phyloP scores from a whole-genome alignment of 2,888 invertebrate genomes.

The Fragum fragum region DNA sequence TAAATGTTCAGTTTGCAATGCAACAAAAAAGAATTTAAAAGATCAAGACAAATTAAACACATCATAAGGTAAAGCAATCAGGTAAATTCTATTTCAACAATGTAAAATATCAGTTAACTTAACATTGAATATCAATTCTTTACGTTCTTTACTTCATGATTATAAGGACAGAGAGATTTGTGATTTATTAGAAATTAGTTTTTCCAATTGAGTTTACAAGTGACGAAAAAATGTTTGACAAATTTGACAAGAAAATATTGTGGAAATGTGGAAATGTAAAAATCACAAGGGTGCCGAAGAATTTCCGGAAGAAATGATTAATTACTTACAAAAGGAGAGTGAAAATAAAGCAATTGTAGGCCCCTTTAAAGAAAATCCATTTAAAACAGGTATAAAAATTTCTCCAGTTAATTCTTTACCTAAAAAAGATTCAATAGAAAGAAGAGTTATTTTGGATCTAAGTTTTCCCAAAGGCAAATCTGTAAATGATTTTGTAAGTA shows the following conservation, averaged over 20 bases:
- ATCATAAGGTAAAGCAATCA: neutral
- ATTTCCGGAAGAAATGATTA: neutral
- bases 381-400: conserved; percentile 4
- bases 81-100: neutral
- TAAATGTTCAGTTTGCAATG: neutral
- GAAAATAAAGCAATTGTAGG: neutral
- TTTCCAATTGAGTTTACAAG: neutral
- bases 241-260: neutral
- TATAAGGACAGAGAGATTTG: neutral
- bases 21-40: neutral
- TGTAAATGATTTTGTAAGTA: conserved; percentile 1
- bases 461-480: neutral
- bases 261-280: conserved; percentile 1
- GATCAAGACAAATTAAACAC: neutral
- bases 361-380: conserved; percentile 5
- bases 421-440: neutral
- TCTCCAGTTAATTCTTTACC: conserved; percentile 1
- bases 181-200: neutral
- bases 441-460: conserved; percentile 3
- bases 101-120: neutral
- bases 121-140: neutral
- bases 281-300: neutral
- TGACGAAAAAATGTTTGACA: neutral
- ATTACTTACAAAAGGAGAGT: conserved; percentile 2
- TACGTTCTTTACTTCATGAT: neutral